Conservation (phyloP, 2,888 invertebrate species). For the Plusia festucae region DNA sequence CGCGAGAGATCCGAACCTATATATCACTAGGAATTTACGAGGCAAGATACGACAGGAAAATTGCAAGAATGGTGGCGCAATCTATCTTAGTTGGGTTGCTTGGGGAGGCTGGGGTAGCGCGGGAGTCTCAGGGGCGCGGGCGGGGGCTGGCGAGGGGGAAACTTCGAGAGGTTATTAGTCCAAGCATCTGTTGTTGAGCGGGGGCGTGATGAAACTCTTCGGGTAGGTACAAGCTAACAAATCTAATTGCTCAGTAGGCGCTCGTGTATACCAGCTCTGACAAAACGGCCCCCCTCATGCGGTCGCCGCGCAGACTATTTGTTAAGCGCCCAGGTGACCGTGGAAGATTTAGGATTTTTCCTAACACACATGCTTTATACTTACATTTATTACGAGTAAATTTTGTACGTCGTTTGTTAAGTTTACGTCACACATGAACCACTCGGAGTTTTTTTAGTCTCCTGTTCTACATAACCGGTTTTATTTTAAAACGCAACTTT, state of each 20-base stretch:
- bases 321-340: slow-evolving; percentile 83
- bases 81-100: slow-evolving; percentile 94
- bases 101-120: slow-evolving; percentile 84
- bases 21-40: slow-evolving; percentile 96
- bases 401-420: slow-evolving; percentile 45
- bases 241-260: slow-evolving; percentile 89
- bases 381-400: slow-evolving; percentile 49
- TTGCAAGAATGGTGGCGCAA: slow-evolving; percentile 97
- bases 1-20: slow-evolving; percentile 91
- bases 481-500: slow-evolving; percentile 38
- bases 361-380: slow-evolving; percentile 51
- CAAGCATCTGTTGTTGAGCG: slow-evolving; percentile 90
- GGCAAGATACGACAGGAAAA: slow-evolving; percentile 97
- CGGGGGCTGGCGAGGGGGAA: slow-evolving; percentile 83
- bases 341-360: slow-evolving; percentile 62
- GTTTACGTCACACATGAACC: slow-evolving; percentile 45
- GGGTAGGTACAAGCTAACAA: slow-evolving; percentile 88
- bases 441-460: slow-evolving; percentile 40
- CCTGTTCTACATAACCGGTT: slow-evolving; percentile 49
- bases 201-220: slow-evolving; percentile 88
- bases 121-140: slow-evolving; percentile 69
- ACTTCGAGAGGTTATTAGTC: slow-evolving; percentile 90
- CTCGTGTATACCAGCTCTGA: slow-evolving; percentile 82
- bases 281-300: slow-evolving; percentile 83
- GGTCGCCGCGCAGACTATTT: slow-evolving; percentile 78